Percentiles rank a stretch among this genome's conserved stretches.
Evolutionary conservation across 2,113 vertebrate genomes (phyloP).

Genomic region (Dendropsophus ebraccatus): DNA sequence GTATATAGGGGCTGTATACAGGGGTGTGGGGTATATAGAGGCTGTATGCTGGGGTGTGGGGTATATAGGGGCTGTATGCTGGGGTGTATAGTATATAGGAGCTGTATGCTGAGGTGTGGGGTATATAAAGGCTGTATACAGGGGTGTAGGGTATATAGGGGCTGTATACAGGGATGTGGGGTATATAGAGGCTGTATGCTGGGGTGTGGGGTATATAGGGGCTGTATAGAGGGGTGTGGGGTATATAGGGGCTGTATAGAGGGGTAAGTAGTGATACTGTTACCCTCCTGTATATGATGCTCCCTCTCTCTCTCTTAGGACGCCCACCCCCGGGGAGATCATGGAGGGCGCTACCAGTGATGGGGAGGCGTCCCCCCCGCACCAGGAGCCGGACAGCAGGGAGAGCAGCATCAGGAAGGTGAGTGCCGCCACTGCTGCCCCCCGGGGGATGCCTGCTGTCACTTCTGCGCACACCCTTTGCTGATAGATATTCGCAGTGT

Average conservation of each 20-base stretch:
- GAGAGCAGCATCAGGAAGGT: slow-evolving; percentile 18
- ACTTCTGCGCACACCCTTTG: too few species aligned
- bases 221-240: too few species aligned
- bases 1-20: background rate
- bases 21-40: background rate
- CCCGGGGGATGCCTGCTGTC: too few species aligned
- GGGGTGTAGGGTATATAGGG: background rate
- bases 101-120: background rate
- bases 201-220: too few species aligned
- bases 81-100: background rate
- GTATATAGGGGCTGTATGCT: background rate
- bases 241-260: too few species aligned
- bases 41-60: background rate
- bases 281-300: background rate
- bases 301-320: too few species aligned
- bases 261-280: background rate
- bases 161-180: background rate
- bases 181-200: background rate
- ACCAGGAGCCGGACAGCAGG: background rate
- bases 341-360: background rate
- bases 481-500: too few species aligned
- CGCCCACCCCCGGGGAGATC: background rate
- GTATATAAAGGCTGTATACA: background rate
- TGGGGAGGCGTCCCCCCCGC: background rate
- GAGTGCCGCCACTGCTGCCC: background rate